phyloP scores from a whole-genome alignment of 1,140 invertebrate genomes.

The Drosophila sproati region DNA sequence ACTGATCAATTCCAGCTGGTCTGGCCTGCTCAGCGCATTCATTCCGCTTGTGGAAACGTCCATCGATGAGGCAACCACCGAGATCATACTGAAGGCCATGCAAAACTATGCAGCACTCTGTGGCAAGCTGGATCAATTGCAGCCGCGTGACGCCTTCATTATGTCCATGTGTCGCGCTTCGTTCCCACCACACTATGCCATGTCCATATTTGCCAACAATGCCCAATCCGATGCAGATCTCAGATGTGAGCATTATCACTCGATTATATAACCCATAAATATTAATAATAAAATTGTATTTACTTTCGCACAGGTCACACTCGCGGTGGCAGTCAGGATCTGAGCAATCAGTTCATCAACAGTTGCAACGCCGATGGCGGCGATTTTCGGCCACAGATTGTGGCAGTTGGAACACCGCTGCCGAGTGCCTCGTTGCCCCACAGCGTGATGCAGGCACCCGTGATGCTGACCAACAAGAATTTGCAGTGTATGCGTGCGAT shows the following conservation, averaged over 20 bases:
- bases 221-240: conserved; percentile 74
- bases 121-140: conserved; percentile 89
- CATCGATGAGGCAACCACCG: conserved; percentile 95
- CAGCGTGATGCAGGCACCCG: conserved; percentile 94
- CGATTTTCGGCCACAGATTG: conserved; percentile 94
- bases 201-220: conserved; percentile 89
- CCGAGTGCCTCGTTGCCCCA: conserved; percentile 91
- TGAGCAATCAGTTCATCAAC: conserved; percentile 86
- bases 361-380: conserved; percentile 85
- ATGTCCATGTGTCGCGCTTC: conserved; percentile 97
- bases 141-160: conserved; percentile 95
- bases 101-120: conserved; percentile 94
- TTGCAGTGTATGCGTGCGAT: conserved; percentile 97
- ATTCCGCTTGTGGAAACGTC: conserved; percentile 97
- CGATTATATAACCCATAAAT: neutral
- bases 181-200: conserved; percentile 96
- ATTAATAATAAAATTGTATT: neutral
- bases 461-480: conserved; percentile 99
- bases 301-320: conserved; percentile 71
- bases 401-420: conserved; percentile 96
- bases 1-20: conserved; percentile 97
- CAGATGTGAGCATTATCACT: conserved; percentile 59
- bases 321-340: conserved; percentile 85
- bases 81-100: conserved; percentile 95
- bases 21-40: conserved; percentile 95